Base-by-base conservation (phyloP, 2,113 vertebrate genomes). In the Ivindomyrus marchei region DNA sequence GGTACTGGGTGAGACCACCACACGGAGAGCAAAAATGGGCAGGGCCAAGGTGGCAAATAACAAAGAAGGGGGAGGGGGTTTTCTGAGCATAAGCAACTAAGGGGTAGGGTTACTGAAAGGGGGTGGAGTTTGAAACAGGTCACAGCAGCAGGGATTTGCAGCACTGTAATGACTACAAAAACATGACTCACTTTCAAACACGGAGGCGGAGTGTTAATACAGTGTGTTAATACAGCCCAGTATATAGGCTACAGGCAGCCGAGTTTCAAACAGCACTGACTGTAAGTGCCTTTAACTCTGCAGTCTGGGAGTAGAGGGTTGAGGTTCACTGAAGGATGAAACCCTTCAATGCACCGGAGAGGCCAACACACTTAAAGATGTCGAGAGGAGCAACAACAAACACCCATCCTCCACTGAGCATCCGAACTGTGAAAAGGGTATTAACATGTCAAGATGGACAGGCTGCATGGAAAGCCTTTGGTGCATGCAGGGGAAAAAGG, bases 1-100 rank as follows among this genome's bases (percentile, higher is more conserved):
- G 70, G 90, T 88, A 91, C 52, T n/a, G 89, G 86, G 90, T 87
- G 77, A 88, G 89, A 86, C 39, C 31, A 53, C 50, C 77, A 83
- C 47, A 52, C 4, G 10, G 56, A 89, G n/a, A 87, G 19, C 85
- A 87, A 49, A n/a, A 87, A 31, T 27, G 83, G 39, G 39, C 6
- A 10, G 45, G 84, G 47, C 17, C 21, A 24, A n/a, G 36, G 80
- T 24, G 19, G 17, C 42, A 2, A 45, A 83, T 58, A 84, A 80
- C 74, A 87, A 53, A 90, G 47, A 85, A 50, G 10, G 21, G 1
- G 42, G 24, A n/a, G 4, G 84, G n/a, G 7, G 83, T 49, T 85
- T 46, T 66, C 62, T 66, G n/a, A 66, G 62, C n/a, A 27, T 3
- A 46, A 47, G 80, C 42, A 46, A n/a, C 56, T 62, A n/a, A 84